Percentiles rank a stretch among this genome's conserved stretches.
These are phyloP conservation scores for Natator depressus DNA, from an alignment of 2,113 vertebrate species.

Conservation along the genomic window DNA sequence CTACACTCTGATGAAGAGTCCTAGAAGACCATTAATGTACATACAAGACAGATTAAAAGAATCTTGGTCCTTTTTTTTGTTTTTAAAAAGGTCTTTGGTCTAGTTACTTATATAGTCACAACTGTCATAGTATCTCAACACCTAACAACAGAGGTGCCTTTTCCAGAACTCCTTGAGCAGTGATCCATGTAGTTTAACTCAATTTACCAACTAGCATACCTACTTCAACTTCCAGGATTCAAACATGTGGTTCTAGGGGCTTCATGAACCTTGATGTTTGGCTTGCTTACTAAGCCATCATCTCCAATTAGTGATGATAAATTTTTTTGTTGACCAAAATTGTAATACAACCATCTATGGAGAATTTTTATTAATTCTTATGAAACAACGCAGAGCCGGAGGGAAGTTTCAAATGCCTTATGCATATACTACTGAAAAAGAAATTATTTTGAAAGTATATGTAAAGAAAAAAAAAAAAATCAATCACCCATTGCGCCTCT, in stretches of 20 bases:
- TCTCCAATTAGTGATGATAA: not conserved
- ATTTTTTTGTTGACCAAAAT: not conserved
- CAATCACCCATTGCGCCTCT: not conserved
- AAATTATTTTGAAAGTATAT: not conserved
- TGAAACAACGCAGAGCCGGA: not conserved
- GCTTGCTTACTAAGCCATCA: not conserved
- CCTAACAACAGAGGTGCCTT: not conserved
- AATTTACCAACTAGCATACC: not conserved
- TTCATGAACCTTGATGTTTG: not conserved
- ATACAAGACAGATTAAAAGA: not conserved
- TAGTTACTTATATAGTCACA: not conserved
- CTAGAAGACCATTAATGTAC: not conserved
- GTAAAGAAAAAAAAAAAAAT: rapidly evolving
- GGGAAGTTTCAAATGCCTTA: not conserved
- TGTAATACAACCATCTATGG: not conserved
- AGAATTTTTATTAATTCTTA: not conserved
- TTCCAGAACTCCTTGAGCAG: not conserved
- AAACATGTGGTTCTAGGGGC: not conserved
- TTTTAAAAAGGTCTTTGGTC: not conserved
- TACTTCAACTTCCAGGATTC: not conserved
- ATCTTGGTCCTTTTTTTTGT: not conserved
- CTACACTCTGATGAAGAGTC: not conserved
- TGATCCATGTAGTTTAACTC: not conserved
- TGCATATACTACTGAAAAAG: rapidly evolving
- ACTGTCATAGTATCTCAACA: not conserved